Evolutionary conservation across 2,888 invertebrate genomes (phyloP), one percentile per base, ranked within the genome.

Genomic region (Archips xylosteana): DNA sequence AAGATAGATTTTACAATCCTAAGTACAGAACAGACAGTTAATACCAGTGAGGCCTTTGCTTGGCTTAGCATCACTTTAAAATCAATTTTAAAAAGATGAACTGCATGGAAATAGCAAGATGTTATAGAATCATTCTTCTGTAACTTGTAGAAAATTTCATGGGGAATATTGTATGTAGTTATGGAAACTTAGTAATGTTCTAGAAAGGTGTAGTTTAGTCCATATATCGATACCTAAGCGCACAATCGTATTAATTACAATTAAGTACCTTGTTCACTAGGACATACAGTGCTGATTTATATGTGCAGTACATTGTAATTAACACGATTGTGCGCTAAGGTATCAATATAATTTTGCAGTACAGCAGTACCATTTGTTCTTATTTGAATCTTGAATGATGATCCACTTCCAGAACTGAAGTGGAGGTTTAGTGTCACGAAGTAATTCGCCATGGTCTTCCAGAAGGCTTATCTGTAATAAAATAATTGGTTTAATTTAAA

Each of bases 371-470:
- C 12, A 34, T 36, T 60, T n/a, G 36, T 23, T 60, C 60, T 39
- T 60, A 36, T 13, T 32, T 32, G 13, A 32, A 6, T 57, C 36
- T 70, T 62, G n/a, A 60, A 23, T 39, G 23, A 10, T 34, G 32
- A 49, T 34, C 63, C 45, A 57, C 59, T 65, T 32, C 59, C 12
- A 12, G 32, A n/a, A 6, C 8, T 45, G 59, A 15, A 49, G 62
- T 39, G 32, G 49, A 23, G 23, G 9, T 34, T 34, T 15, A 49
- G 60, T 54, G 70, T 65, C 74, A 70, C 12, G 51, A 60, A 23
- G 51, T 6, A 12, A 74, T 42, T 34, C 70, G 51, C 74, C 74
- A 70, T 0, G 74, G 70, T 54, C 51, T 70, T 45, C 42, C 51
- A 39, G n/a, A 10, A 2, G 32, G 15, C 42, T 64, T 69, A 36